Evolutionary conservation across 37 sponge, comb jelly and placozoan genomes (phyloP), one percentile per base, ranked within the genome.

Genomic region (Mnemiopsis leidyi): DNA sequence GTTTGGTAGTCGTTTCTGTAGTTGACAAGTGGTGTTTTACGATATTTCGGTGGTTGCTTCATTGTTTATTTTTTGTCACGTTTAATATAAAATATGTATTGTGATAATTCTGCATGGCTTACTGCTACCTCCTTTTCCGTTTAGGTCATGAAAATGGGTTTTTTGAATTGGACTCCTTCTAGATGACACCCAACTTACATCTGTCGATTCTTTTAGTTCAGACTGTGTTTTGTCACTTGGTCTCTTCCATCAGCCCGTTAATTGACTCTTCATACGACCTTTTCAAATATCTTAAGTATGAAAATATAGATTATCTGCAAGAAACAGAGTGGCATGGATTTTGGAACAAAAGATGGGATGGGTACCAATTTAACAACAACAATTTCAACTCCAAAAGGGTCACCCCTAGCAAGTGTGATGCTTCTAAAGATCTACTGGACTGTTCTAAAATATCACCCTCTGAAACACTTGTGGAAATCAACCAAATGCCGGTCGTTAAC

Each of bases 321-420:
- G 48, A 85, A 33, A 38, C 61, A 13, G 36, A 85, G 48, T 85
- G 40, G 40, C 90, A 85, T 25, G 61, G 40, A 23, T 85, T 85
- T 33, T 85, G 90, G 90, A 28, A 85, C 23, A 3, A 37, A 1
- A 39, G 39, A 1, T 85, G 90, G 90, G 18, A 77, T 33, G 90
- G 90, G 1, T 85, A 85, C 26, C 29, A 40, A 23, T 40, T 40
- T 23, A 38, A 85, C 3, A 0, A 85, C 30, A n/a, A 39, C 18
- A 26, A 85, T 26, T 85, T 36, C 25, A 39, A 40, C 0, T 13
- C 38, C 21, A n/a, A 28, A 23, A 40, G 36, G 21, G 28, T 18
- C 0, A 23, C 48, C 20, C 40, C 90, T 28, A 40, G 24, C 0
- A 38, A 37, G 7, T 85, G 90, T 37, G 16, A 18, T 2, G 3